Evolutionary conservation across 2,113 vertebrate species (phyloP), one percentile per base, ranked within the genome.

Genomic region (Tachysurus fulvidraco): DNA sequence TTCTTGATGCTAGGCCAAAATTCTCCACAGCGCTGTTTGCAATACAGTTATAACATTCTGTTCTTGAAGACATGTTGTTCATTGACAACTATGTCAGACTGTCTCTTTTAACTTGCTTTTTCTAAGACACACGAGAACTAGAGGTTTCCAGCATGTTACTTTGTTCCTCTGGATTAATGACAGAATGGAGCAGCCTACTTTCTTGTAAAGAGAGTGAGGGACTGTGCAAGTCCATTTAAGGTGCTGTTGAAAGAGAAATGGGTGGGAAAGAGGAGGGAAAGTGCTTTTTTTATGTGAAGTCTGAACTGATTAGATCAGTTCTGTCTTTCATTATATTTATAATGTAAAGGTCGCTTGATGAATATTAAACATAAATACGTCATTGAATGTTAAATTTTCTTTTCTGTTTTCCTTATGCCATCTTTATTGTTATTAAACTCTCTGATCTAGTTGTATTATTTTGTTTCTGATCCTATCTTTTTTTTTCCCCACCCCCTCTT

Each of bases 401-500:
- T 28, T 28, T 52, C 5, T 77, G n/a, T 77, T 44, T 21, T 52
- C 12, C 11, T 52, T 76, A 21, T 76, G 6, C 13, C 11, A 54
- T 4, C 23, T 54, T n/a, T 17, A 17, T 28, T 3, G 28, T 78
- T 0, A 25, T 77, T 41, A 17, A 17, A 36, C 46, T 54, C 8
- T 54, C 50, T 78, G 50, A 30, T 16, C 30, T 17, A 25, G 44
- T 55, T 55, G 67, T 41, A 41, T 55, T 78, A 78, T 55, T 78
- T n/a, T 21, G 36, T 46, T 25, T 59, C 25, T 83, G 21, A 30
- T 21, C 17, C 36, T 46, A 25, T 28, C 28, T 55, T 71, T 25
- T 71, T 74, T 84, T 89, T 30, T 81, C 92, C 85, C 88, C 92
- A 91, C 86, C 89, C 90, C 87, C 73, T 76, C 87, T 92, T 89